A percentile compares a stretch with the other conserved stretches of the same genome.
Evolutionary conservation across 1,140 invertebrate species (phyloP).

Genomic region (Drosophila ercepeae): DNA sequence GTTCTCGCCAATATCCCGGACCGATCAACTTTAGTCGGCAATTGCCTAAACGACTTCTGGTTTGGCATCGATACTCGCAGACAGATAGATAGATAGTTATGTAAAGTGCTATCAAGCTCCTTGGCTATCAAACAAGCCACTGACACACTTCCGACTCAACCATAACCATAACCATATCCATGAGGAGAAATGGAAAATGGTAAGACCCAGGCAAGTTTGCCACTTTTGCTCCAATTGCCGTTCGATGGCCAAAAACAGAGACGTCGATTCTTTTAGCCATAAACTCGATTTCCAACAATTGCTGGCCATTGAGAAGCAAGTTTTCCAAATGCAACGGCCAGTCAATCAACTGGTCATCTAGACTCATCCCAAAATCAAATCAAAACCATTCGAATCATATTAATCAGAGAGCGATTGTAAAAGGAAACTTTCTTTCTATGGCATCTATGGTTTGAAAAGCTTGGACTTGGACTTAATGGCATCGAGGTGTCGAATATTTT

Average conservation of each 20-base stretch:
- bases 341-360: slow-evolving; percentile 30
- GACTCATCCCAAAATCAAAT: slow-evolving; percentile 60
- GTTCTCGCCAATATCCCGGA: slow-evolving; percentile 48
- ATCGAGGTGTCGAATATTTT: slow-evolving; percentile 65
- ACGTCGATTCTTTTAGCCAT: slow-evolving; percentile 41
- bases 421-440: slow-evolving; percentile 69
- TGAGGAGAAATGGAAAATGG: slow-evolving; percentile 54
- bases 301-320: slow-evolving; percentile 49
- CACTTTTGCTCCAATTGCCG: slow-evolving; percentile 33
- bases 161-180: slow-evolving; percentile 39
- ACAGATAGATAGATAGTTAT: slow-evolving; percentile 35
- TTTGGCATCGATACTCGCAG: slow-evolving; percentile 35
- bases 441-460: slow-evolving; percentile 42
- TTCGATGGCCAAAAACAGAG: slow-evolving; percentile 35
- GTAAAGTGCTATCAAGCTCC: slow-evolving; percentile 46
- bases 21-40: slow-evolving; percentile 32
- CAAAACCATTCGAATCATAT: slow-evolving; percentile 40
- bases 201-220: slow-evolving; percentile 36
- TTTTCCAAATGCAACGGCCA: slow-evolving; percentile 56
- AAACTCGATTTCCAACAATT: slow-evolving; percentile 63
- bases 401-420: slow-evolving; percentile 55
- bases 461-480: no score
- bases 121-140: slow-evolving; percentile 22
- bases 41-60: slow-evolving; percentile 77
- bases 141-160: slow-evolving; percentile 74